Conservation (phyloP, 2,113 vertebrate species). For the Pseudonaja textilis region DNA sequence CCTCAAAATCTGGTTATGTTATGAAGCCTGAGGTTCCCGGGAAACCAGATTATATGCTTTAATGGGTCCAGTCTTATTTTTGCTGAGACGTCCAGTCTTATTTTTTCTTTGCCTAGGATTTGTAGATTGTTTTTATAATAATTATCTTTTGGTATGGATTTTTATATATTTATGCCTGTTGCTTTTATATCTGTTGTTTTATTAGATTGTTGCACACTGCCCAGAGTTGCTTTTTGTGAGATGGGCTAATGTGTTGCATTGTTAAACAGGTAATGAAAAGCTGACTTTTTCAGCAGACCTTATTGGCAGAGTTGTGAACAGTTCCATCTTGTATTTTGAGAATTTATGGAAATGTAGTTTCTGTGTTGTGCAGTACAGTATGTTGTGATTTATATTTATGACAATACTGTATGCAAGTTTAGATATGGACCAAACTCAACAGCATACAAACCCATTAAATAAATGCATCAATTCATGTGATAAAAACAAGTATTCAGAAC, state of each 20-base stretch:
- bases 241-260: neutral
- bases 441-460: neutral
- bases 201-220: neutral
- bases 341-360: neutral
- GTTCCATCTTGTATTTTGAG: neutral
- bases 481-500: neutral
- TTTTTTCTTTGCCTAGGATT: neutral
- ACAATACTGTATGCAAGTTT: neutral
- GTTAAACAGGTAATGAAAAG: neutral
- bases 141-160: neutral
- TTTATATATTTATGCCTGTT: neutral
- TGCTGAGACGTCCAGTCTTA: neutral
- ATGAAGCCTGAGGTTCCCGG: neutral
- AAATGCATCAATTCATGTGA: neutral
- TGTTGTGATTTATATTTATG: neutral
- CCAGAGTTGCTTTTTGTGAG: neutral
- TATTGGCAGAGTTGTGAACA: neutral
- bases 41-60: neutral
- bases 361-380: neutral
- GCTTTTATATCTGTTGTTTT: neutral
- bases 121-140: neutral
- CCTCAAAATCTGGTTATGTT: neutral
- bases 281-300: neutral
- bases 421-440: neutral
- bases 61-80: neutral